Percentiles rank a stretch among this genome's conserved stretches.
phyloP scores from a whole-genome alignment of 2,113 vertebrate species.

The Bufo gargarizans region DNA sequence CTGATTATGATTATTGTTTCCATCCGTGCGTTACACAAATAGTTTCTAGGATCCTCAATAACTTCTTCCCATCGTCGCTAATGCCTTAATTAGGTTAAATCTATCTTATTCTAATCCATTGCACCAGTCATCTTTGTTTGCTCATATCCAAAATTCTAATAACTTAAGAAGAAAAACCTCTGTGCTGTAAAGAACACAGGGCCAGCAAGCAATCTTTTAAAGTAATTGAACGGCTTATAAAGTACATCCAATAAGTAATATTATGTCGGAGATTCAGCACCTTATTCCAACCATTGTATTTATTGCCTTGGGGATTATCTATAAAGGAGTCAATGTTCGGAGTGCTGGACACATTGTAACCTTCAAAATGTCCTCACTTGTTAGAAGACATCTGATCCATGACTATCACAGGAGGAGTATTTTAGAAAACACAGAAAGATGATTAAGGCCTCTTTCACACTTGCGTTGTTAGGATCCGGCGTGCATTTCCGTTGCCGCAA shows the following conservation, averaged over 20 bases:
- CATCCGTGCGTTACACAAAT: not conserved
- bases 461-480: no score
- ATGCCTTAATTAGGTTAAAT: slow-evolving; percentile 47
- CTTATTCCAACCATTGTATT: slow-evolving; percentile 36
- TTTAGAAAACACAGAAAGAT: slow-evolving; percentile 9
- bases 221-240: slow-evolving; percentile 52
- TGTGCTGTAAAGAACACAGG: slow-evolving; percentile 30
- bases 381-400: slow-evolving; percentile 7
- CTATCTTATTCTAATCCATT: slow-evolving; percentile 45
- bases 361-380: slow-evolving; percentile 28
- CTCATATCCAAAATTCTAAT: slow-evolving; percentile 41
- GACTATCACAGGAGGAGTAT: not conserved
- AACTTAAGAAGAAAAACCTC: slow-evolving; percentile 33
- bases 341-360: slow-evolving; percentile 17
- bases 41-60: not conserved
- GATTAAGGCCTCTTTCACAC: no score
- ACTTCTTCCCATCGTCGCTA: slow-evolving; percentile 10
- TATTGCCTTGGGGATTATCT: slow-evolving; percentile 37
- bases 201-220: slow-evolving; percentile 43
- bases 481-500: no score
- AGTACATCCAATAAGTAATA: slow-evolving; percentile 52
- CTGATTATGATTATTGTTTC: not conserved
- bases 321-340: slow-evolving; percentile 16
- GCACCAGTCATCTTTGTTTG: slow-evolving; percentile 39
- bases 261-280: slow-evolving; percentile 7